Evolutionary conservation across 2,797 vertebrate genomes (phyloP).

Genomic region (Eupleurogrammus muticus): DNA sequence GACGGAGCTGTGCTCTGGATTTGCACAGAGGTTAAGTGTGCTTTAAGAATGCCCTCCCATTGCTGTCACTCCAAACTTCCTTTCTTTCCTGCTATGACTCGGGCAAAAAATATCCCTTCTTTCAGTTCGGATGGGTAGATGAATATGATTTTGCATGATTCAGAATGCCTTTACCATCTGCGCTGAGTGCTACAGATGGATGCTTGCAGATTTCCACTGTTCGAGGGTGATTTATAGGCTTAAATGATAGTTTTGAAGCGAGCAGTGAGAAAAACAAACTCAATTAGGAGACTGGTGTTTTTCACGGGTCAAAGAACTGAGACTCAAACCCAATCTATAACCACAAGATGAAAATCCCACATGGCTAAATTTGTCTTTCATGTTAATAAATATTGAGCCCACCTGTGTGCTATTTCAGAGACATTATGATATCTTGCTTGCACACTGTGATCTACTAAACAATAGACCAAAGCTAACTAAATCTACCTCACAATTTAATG

Average conservation of each 20-base stretch:
- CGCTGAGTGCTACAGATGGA: slow-evolving; percentile 44
- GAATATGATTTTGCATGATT: slow-evolving; percentile 41
- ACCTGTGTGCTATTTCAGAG: neutral
- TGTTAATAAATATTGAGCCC: neutral
- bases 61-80: slow-evolving; percentile 24
- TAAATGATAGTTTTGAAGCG: slow-evolving; percentile 35
- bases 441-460: no score
- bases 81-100: slow-evolving; percentile 33
- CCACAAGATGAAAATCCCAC: no score
- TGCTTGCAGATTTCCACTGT: slow-evolving; percentile 19
- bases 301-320: no score
- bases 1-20: slow-evolving; percentile 38
- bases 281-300: no score
- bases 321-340: no score
- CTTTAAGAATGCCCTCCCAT: slow-evolving; percentile 31
- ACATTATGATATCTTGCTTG: neutral
- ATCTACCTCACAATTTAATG: no score
- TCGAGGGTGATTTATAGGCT: slow-evolving; percentile 24
- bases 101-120: slow-evolving; percentile 25
- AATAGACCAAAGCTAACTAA: no score
- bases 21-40: slow-evolving; percentile 20
- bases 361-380: no score
- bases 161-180: slow-evolving; percentile 52
- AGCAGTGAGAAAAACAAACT: slow-evolving; percentile 1
- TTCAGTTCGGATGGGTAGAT: slow-evolving; percentile 19